Percentiles rank a stretch among this genome's conserved stretches.
Conservation (phyloP, 2,113 vertebrate genomes). For the Bombycilla garrulus region DNA sequence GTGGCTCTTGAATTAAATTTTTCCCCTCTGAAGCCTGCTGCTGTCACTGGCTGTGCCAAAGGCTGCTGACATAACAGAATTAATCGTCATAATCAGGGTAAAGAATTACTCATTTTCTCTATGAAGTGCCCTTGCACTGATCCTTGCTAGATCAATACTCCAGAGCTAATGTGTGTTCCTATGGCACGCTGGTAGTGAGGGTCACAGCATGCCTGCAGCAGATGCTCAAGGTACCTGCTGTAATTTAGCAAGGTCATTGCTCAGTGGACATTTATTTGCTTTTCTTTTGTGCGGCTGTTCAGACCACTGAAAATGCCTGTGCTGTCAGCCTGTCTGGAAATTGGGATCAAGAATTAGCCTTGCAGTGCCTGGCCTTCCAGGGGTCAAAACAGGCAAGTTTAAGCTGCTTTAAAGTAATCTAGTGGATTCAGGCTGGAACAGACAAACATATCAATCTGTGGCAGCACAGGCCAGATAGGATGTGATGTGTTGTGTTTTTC, state of each 20-base stretch:
- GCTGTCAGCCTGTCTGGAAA: background rate
- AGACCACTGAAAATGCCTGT: background rate
- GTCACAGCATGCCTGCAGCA: background rate
- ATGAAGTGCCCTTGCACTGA: conserved; percentile 15
- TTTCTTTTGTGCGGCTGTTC: background rate
- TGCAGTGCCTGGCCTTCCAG: background rate
- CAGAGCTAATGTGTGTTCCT: background rate
- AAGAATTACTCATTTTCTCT: conserved; percentile 23
- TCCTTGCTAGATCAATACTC: background rate
- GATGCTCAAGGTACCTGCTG: background rate
- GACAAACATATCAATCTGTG: background rate
- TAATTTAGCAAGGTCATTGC: background rate
- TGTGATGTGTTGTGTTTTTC: background rate
- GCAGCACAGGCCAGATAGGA: background rate
- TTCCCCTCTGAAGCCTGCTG: background rate
- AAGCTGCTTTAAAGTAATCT: conserved; percentile 28
- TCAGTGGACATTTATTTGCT: background rate
- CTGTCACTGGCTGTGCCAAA: conserved; percentile 23
- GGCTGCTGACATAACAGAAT: conserved; percentile 39
- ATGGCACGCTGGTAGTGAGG: background rate
- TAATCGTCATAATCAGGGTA: conserved; percentile 47
- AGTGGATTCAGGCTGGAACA: background rate
- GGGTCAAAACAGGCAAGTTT: background rate
- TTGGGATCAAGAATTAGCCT: background rate
- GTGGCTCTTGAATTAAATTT: background rate